A percentile compares a stretch with the other conserved stretches of the same genome.
These are phyloP conservation scores for Platyrinchus mystaceus DNA, from an alignment of 2,797 vertebrate species.

Conservation along the genomic window DNA sequence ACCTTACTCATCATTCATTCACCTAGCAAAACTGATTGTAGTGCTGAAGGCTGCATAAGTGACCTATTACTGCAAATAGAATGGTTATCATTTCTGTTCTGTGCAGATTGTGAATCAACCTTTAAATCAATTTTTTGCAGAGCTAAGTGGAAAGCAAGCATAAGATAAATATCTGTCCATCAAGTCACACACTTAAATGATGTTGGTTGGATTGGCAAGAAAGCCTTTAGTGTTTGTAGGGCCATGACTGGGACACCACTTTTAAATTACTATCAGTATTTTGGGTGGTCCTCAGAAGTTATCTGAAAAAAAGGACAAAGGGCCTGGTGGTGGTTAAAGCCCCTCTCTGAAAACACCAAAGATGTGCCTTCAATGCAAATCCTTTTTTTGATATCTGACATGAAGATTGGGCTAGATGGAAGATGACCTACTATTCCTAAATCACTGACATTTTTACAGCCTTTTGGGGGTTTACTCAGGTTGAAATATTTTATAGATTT, in stretches of 20 bases:
- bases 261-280: not conserved
- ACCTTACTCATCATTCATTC: slow-evolving; percentile 7
- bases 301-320: not conserved
- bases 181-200: not conserved
- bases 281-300: not conserved
- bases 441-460: not conserved
- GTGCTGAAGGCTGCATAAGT: slow-evolving; percentile 18
- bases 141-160: slow-evolving; percentile 38
- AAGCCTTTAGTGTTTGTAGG: not conserved
- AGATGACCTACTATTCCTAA: not conserved
- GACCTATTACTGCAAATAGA: slow-evolving; percentile 56
- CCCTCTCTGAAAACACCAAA: not conserved
- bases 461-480: not conserved
- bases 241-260: not conserved
- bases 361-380: accelerated
- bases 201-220: not conserved
- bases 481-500: not conserved
- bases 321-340: accelerated
- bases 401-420: not conserved
- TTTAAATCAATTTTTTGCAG: slow-evolving; percentile 56
- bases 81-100: slow-evolving; percentile 35
- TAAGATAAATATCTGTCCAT: slow-evolving; percentile 38
- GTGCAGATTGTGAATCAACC: slow-evolving; percentile 48
- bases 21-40: slow-evolving; percentile 28
- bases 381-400: not conserved